These are phyloP conservation scores for Brevimyrus niger DNA, from an alignment of 2,113 vertebrate genomes.

Conservation along the genomic window DNA sequence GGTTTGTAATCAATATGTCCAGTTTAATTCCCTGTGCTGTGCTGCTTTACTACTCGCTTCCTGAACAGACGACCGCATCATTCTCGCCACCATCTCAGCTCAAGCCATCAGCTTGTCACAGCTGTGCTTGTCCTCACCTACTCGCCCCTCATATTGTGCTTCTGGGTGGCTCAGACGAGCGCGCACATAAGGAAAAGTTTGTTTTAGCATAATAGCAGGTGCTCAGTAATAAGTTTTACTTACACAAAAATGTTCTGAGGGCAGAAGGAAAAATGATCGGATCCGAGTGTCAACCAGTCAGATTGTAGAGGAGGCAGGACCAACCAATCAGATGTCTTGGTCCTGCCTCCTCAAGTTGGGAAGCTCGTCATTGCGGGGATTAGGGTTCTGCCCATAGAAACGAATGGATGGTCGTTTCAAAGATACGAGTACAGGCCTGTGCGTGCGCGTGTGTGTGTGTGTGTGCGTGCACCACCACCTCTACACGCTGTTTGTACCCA, in stretches of 20 bases:
- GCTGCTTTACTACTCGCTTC: background rate
- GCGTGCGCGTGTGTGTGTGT: no score
- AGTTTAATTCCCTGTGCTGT: background rate
- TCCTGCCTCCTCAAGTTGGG: background rate
- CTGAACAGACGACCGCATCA: background rate
- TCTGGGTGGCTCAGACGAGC: background rate
- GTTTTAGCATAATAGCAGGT: background rate
- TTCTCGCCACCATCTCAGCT: background rate
- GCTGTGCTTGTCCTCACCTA: background rate
- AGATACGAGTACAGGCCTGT: no score
- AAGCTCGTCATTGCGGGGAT: no score
- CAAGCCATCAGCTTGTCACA: background rate
- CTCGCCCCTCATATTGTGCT: background rate
- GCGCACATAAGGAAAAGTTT: background rate
- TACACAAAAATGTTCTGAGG: background rate
- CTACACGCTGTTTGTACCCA: background rate
- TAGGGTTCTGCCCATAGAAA: no score
- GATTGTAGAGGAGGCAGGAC: background rate
- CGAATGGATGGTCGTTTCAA: no score
- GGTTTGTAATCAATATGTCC: background rate
- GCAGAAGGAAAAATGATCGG: no score
- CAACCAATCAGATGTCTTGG: background rate
- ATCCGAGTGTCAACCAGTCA: no score
- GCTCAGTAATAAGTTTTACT: background rate
- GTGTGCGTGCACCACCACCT: no score